Evolutionary conservation across 1,140 invertebrate genomes (phyloP).

Genomic region (Triops cancriformis): DNA sequence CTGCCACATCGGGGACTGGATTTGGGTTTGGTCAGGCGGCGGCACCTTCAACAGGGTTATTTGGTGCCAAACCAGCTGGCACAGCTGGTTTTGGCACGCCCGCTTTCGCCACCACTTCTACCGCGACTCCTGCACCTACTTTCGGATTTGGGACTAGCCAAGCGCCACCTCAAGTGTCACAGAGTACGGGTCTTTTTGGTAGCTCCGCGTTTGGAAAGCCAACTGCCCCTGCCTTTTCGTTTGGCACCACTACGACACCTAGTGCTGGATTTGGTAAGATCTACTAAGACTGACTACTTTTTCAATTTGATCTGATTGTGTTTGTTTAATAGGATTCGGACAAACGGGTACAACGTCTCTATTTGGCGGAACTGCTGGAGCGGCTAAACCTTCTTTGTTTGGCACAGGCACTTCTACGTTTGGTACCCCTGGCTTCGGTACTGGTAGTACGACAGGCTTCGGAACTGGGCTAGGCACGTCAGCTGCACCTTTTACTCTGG

Average conservation of each 20-base stretch:
- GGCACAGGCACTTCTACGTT: slow-evolving; percentile 29
- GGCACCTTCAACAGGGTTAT: slow-evolving; percentile 34
- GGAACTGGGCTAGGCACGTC: slow-evolving; percentile 34
- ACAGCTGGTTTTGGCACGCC: slow-evolving; percentile 27
- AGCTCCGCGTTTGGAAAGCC: slow-evolving; percentile 28
- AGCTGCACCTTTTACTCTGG: slow-evolving; percentile 30
- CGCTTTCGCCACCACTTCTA: slow-evolving; percentile 27
- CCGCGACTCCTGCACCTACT: slow-evolving; percentile 33
- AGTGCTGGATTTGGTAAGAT: slow-evolving; percentile 35
- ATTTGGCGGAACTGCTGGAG: slow-evolving; percentile 21
- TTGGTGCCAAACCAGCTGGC: slow-evolving; percentile 39
- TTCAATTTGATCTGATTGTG: neutral
- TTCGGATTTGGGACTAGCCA: slow-evolving; percentile 24
- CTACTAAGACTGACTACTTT: slow-evolving; percentile 31
- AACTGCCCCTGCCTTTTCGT: slow-evolving; percentile 37
- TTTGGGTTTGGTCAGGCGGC: slow-evolving; percentile 40
- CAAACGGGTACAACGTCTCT: slow-evolving; percentile 26
- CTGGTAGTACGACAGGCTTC: slow-evolving; percentile 33
- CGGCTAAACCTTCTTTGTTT: slow-evolving; percentile 37
- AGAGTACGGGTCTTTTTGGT: slow-evolving; percentile 31
- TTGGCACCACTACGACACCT: slow-evolving; percentile 44
- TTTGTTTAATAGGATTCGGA: slow-evolving; percentile 36
- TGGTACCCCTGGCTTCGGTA: slow-evolving; percentile 32
- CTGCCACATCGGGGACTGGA: slow-evolving; percentile 37
- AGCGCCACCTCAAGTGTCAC: slow-evolving; percentile 17